Conservation (phyloP, 2,888 invertebrate species). For the Deilephila porcellus region DNA sequence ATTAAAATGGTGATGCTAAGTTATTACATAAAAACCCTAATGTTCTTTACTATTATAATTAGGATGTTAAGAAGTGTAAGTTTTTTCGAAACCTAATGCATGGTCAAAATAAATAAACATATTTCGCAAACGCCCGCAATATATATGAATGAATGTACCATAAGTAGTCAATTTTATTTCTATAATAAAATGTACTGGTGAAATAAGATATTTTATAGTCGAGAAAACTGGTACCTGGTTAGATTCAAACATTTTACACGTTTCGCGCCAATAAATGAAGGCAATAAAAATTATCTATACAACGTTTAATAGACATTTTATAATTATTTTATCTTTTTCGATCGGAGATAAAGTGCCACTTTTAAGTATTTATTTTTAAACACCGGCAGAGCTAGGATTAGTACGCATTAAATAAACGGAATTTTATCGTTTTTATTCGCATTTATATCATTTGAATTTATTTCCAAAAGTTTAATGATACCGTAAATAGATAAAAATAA, state of each 20-base stretch:
- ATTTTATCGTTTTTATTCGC: constrained; percentile 1
- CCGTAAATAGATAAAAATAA: not conserved
- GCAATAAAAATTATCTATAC: constrained; percentile 16
- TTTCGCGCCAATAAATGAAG: constrained; percentile 4
- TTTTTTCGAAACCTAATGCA: too few relatives aligned
- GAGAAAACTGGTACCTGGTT: not conserved
- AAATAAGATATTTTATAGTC: not conserved
- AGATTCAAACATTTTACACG: not conserved
- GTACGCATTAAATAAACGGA: constrained; percentile 3
- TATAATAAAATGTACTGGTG: not conserved
- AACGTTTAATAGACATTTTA: constrained; percentile 1
- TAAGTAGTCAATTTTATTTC: constrained; percentile 3
- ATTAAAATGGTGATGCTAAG: too few relatives aligned
- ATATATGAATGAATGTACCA: not conserved
- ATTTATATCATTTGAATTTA: constrained; percentile 19
- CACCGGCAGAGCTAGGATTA: not conserved
- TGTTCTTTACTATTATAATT: too few relatives aligned
- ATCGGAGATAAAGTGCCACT: not conserved
- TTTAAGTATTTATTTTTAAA: constrained; percentile 2
- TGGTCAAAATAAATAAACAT: too few relatives aligned
- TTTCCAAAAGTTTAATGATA: constrained; percentile 9
- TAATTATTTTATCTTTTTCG: constrained; percentile 21
- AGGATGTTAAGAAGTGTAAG: too few relatives aligned
- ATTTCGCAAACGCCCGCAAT: too few relatives aligned
- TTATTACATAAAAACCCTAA: too few relatives aligned